phyloP scores from a whole-genome alignment of 2,113 vertebrate species.

The Epinephelus fuscoguttatus region DNA sequence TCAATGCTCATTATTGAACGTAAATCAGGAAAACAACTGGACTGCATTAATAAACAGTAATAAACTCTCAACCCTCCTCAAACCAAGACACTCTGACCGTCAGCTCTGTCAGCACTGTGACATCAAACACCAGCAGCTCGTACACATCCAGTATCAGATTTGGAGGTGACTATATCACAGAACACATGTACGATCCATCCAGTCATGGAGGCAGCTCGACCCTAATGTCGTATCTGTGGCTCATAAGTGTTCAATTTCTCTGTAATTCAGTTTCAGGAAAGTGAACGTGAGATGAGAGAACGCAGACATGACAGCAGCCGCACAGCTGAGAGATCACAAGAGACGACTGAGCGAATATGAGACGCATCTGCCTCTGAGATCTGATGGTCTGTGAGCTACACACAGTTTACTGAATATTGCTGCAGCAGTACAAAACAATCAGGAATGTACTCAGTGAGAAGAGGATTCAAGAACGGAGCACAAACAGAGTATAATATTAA shows the following conservation, averaged over 20 bases:
- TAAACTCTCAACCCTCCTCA: too few species aligned
- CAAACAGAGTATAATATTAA: not conserved
- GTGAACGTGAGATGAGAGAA: constrained; percentile 41
- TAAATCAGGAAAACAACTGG: not conserved
- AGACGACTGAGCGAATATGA: constrained; percentile 47
- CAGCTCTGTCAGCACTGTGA: not conserved
- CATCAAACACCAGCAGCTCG: not conserved
- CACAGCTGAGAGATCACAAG: constrained; percentile 60
- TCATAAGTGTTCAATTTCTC: constrained; percentile 32
- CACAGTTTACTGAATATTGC: constrained; percentile 2
- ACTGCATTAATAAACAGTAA: not conserved
- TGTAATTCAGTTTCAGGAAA: constrained; percentile 62
- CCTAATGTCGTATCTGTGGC: constrained; percentile 5
- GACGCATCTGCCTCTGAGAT: constrained; percentile 61
- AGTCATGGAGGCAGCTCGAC: not conserved
- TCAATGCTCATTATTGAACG: not conserved
- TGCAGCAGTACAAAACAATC: not conserved
- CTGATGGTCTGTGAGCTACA: constrained; percentile 21
- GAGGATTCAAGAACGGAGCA: not conserved
- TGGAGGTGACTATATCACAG: not conserved
- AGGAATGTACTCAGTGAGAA: not conserved
- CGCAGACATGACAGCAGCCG: constrained; percentile 49
- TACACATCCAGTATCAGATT: not conserved
- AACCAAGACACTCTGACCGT: not conserved
- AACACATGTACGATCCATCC: not conserved